Conservation (phyloP, 2,888 invertebrate genomes). For the Dusona sp. region DNA sequence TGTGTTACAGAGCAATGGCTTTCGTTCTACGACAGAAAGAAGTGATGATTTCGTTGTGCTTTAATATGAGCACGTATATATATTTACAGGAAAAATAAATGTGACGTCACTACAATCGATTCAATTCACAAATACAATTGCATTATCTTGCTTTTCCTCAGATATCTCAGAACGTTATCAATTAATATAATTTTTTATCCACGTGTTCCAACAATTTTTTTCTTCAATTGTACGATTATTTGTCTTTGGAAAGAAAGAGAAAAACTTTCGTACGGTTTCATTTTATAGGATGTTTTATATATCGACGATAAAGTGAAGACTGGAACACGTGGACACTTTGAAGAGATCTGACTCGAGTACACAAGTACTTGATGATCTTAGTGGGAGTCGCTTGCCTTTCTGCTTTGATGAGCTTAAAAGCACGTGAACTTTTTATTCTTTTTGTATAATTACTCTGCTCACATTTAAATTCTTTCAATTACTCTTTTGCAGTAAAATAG, state of each 20-base stretch:
- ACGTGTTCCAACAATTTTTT: not conserved
- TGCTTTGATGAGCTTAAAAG: slow-evolving; percentile 12
- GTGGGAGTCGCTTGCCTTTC: slow-evolving; percentile 37
- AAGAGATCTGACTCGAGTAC: slow-evolving; percentile 24
- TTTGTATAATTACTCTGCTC: not conserved
- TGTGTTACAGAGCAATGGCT: slow-evolving; percentile 24
- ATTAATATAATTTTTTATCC: not conserved
- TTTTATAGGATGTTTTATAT: slow-evolving; percentile 1
- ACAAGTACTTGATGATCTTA: slow-evolving; percentile 30
- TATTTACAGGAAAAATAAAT: slow-evolving; percentile 3
- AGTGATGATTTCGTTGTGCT: slow-evolving; percentile 42
- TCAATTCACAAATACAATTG: slow-evolving; percentile 17
- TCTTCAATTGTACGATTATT: not conserved
- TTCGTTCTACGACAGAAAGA: slow-evolving; percentile 24
- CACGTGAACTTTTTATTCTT: slow-evolving; percentile 14
- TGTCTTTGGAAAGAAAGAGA: slow-evolving; percentile 1
- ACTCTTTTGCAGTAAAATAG: not conserved
- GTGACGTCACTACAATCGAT: slow-evolving; percentile 58
- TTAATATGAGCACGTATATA: slow-evolving; percentile 3
- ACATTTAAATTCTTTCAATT: not conserved
- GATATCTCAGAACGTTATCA: not conserved
- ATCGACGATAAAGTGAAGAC: not conserved
- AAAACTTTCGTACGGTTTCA: not conserved
- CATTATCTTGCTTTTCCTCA: not conserved
- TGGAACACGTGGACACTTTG: slow-evolving; percentile 40